Percentiles rank a stretch among this genome's conserved stretches.
Conservation (phyloP, 1,140 invertebrate genomes). For the Neodiprion virginianus region DNA sequence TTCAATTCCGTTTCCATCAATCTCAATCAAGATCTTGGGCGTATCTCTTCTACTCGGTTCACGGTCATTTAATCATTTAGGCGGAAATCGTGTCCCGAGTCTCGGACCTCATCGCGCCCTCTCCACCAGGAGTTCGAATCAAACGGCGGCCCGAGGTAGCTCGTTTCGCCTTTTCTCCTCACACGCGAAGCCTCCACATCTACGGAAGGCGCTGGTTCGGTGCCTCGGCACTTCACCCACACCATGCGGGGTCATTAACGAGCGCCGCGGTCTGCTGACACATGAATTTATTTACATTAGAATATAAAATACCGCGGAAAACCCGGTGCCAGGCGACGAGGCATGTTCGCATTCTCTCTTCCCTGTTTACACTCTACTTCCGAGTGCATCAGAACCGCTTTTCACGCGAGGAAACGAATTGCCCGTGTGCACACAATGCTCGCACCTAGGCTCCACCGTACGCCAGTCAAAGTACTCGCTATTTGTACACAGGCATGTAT, state of each 20-base stretch:
- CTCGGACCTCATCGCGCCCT: not conserved
- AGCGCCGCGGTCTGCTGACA: conserved; percentile 26
- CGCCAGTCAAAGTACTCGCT: not conserved
- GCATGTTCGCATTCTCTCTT: too few species aligned
- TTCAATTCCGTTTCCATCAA: not conserved
- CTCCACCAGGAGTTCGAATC: too few species aligned
- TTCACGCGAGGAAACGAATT: not conserved
- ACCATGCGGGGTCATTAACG: conserved; percentile 35
- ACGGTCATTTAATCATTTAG: conserved; percentile 1
- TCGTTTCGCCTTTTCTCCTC: conserved; percentile 22
- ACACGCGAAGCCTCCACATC: conserved; percentile 6
- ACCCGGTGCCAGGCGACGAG: not conserved
- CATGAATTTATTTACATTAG: conserved; percentile 44
- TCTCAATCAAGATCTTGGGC: conserved; percentile 5
- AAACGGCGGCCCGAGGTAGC: not conserved
- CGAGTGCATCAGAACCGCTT: not conserved
- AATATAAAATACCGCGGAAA: conserved; percentile 28
- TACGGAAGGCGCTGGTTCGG: too few species aligned
- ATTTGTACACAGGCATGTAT: not conserved
- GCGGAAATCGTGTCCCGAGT: conserved; percentile 1
- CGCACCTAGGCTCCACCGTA: not conserved
- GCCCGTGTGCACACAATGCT: not conserved
- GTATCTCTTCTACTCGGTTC: not conserved
- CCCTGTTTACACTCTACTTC: too few species aligned
- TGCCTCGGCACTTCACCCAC: too few species aligned